Percentiles rank a stretch among this genome's conserved stretches.
Conservation (phyloP, 2,888 invertebrate genomes). For the Meiosimyza platycephala region DNA sequence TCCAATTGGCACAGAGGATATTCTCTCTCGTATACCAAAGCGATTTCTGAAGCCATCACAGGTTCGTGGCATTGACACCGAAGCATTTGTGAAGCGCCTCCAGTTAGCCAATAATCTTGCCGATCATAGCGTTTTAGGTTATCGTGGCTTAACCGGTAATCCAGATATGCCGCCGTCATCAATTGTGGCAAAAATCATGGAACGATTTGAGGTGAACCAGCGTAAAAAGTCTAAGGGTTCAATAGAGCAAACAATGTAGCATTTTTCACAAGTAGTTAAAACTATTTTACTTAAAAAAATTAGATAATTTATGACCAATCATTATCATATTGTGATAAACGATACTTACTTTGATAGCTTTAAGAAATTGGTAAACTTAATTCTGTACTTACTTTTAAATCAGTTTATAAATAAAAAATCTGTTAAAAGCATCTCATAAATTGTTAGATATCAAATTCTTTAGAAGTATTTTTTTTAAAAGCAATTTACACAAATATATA, state of each 20-base stretch:
- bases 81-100: constrained; percentile 79
- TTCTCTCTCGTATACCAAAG: constrained; percentile 82
- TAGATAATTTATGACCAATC: too few relatives aligned
- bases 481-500: background rate
- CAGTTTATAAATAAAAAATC: background rate
- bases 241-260: constrained; percentile 52
- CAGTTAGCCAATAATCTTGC: constrained; percentile 79
- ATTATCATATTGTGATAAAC: background rate
- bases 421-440: background rate
- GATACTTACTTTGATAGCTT: background rate
- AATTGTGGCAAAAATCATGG: constrained; percentile 85
- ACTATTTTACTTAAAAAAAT: too few relatives aligned
- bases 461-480: background rate
- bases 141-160: constrained; percentile 82
- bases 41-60: constrained; percentile 83
- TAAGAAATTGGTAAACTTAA: background rate
- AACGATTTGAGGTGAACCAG: constrained; percentile 74
- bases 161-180: constrained; percentile 82
- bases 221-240: constrained; percentile 67
- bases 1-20: constrained; percentile 76
- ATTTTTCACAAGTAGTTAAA: constrained; percentile 14
- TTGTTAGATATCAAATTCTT: background rate
- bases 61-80: constrained; percentile 80
- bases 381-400: background rate
- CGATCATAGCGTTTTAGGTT: constrained; percentile 81